Conservation (phyloP, 2,888 invertebrate species). For the Mamestra brassicae region DNA sequence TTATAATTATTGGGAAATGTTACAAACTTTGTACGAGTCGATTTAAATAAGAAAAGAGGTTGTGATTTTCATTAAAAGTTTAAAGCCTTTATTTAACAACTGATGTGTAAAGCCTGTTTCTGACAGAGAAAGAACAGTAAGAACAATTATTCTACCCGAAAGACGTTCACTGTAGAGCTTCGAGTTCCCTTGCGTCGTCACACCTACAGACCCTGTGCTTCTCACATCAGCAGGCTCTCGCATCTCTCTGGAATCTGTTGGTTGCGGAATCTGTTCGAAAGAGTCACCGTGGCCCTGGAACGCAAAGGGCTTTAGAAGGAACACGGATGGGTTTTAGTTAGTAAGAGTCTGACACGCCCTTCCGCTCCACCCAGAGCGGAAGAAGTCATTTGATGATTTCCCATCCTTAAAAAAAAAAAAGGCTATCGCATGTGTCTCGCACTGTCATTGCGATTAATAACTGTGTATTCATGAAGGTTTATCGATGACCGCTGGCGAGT, state of each 20-base stretch:
- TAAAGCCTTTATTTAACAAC: not conserved
- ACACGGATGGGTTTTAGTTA: too few relatives aligned
- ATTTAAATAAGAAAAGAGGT: slow-evolving; percentile 1
- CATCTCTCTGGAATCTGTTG: too few relatives aligned
- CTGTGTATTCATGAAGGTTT: not conserved
- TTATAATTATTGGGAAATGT: slow-evolving; percentile 41
- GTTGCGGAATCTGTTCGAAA: too few relatives aligned
- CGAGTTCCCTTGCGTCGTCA: not conserved
- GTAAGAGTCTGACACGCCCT: too few relatives aligned
- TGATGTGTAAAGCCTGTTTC: not conserved
- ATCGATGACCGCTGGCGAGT: not conserved
- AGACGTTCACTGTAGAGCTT: not conserved
- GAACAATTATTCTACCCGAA: not conserved
- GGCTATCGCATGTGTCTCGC: too few relatives aligned
- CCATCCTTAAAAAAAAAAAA: too few relatives aligned
- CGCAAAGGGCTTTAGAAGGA: too few relatives aligned
- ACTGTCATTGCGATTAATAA: not conserved
- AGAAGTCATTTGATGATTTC: too few relatives aligned
- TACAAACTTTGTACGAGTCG: slow-evolving; percentile 25
- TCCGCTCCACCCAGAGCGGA: too few relatives aligned
- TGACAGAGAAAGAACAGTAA: not conserved
- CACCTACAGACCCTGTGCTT: not conserved
- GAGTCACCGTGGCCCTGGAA: too few relatives aligned
- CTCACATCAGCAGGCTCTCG: not conserved
- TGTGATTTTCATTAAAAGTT: not conserved